Conservation (phyloP, 2,888 invertebrate species). For the Hirudinaria manillensis region DNA sequence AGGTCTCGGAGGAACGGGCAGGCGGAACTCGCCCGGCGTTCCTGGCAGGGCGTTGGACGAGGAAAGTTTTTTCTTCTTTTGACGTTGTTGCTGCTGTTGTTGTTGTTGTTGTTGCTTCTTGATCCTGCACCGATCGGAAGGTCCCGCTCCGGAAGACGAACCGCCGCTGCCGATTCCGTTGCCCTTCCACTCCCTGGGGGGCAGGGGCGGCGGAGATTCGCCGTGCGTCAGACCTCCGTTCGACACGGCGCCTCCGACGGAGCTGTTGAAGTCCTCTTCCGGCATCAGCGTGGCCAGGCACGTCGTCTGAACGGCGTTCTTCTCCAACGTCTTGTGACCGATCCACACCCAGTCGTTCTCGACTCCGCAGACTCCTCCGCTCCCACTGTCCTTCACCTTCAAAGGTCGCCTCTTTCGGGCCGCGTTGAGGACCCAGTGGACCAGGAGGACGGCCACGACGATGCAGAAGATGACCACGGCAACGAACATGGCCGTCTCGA, state of each 20-base stretch:
- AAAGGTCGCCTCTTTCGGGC: slow-evolving; percentile 54
- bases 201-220: slow-evolving; percentile 28
- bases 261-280: slow-evolving; percentile 52
- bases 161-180: background rate
- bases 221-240: background rate
- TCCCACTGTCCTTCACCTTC: slow-evolving; percentile 37
- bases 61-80: background rate
- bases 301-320: slow-evolving; percentile 51
- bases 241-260: background rate
- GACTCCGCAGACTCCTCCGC: slow-evolving; percentile 39
- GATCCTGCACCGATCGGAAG: background rate
- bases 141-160: background rate
- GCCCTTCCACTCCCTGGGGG: slow-evolving; percentile 25
- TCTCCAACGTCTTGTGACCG: slow-evolving; percentile 68
- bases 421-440: slow-evolving; percentile 91
- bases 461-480: slow-evolving; percentile 87
- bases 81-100: slow-evolving; percentile 2
- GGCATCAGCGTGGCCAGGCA: slow-evolving; percentile 53
- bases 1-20: slow-evolving; percentile 25
- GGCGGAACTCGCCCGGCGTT: slow-evolving; percentile 15
- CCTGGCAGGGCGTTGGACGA: background rate
- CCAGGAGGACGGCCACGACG: slow-evolving; percentile 81
- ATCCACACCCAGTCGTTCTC: slow-evolving; percentile 71
- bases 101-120: slow-evolving; percentile 1
- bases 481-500: slow-evolving; percentile 93